Conservation (phyloP, 2,888 invertebrate species). For the Ochropleura plecta region DNA sequence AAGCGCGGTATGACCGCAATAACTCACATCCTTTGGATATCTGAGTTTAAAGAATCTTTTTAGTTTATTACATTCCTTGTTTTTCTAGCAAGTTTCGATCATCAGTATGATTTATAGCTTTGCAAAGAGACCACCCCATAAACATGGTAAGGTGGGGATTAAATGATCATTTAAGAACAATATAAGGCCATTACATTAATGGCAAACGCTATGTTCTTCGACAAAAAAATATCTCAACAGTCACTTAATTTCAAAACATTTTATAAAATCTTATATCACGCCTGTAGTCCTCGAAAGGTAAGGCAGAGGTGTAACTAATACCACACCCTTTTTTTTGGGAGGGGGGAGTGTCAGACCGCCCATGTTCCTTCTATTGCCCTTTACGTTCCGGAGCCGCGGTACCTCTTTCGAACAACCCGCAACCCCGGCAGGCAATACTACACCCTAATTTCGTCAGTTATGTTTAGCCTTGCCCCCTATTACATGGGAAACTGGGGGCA, state of each 20-base stretch:
- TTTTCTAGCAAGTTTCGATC: background rate
- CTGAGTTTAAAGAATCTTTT: background rate
- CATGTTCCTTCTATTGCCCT: no score
- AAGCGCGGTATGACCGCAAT: background rate
- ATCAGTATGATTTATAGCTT: conserved; percentile 35
- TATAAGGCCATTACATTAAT: background rate
- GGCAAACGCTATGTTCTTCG: background rate
- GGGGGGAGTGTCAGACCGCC: no score
- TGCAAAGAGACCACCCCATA: conserved; percentile 24
- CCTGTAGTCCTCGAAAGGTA: no score
- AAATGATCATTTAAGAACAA: background rate
- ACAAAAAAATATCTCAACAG: background rate
- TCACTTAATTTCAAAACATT: background rate
- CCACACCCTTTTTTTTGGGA: no score
- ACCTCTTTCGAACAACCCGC: no score
- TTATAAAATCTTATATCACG: no score
- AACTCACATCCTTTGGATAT: background rate
- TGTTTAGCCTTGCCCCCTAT: no score
- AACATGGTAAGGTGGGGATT: background rate
- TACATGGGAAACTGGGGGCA: no score
- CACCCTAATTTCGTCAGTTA: no score
- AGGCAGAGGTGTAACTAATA: no score
- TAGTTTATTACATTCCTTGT: background rate
- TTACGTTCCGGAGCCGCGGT: no score
- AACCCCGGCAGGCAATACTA: no score